Base-by-base conservation (phyloP, 2,797 vertebrate genomes). In the Dipus sagitta region DNA sequence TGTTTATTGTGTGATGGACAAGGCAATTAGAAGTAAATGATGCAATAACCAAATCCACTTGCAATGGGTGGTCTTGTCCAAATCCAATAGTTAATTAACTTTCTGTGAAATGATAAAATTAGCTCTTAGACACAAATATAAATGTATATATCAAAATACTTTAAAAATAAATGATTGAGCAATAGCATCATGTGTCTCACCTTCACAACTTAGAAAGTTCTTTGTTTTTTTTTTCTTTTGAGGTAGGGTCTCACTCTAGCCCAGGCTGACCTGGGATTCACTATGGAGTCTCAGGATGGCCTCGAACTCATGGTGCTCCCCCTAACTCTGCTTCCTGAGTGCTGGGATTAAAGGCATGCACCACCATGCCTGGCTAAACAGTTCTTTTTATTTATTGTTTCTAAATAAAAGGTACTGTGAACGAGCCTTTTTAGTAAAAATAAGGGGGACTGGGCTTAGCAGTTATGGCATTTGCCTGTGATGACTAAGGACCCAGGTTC, bases 361-460 rank as follows among this genome's bases (percentile, higher is more conserved):
- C 38, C 38, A 38, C 38, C 38, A 38, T 6, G 6, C 38, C 38
- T 6, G 6, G 38, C 3, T 38, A 38, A 6, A 38, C 3, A 38
- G 38, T 38, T 38, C 38, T 38, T 38, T 64, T 94, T 94, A 62
- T 90, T 94, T 95, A 70, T 71, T 90, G 28, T 90, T 87, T 91
- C 62, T 20, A 72, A 67, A 87, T 92, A 76, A 79, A 92, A 80
- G 87, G 15, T 71, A 74, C 38, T 82, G 82, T 71, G 10, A 77
- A 79, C 92, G 47, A 89, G 18, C 24, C 42, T 93, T 89, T 94
- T 34, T n/a, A 75, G 13, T 32, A 85, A 92, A 76, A 92, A 47
- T 38, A 93, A 38, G 38, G 38, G 38, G 6, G 38, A 38, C 38
- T 38, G 38, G 38, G 38, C 3, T 38, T 38, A 38, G 38, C 38